Base-by-base conservation (phyloP, 2,797 vertebrate species). In the Pseudotriccus pelzelni region DNA sequence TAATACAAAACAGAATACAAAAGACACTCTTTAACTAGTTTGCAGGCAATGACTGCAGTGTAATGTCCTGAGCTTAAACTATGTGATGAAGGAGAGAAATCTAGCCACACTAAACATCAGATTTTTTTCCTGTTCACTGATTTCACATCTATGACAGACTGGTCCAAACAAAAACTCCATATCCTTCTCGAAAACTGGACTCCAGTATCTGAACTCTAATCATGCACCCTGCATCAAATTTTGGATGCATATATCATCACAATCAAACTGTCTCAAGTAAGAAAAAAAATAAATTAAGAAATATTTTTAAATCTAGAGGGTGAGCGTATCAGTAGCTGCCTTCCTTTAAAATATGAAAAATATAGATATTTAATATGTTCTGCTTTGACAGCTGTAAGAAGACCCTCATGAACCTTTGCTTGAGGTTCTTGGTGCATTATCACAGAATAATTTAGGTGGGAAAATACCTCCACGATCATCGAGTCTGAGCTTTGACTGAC, bases 291-390 rank as follows among this genome's bases (percentile, higher is more conserved):
- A 30, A 24, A 20, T 2, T 1, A 7, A 9, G 12, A 10, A 62
- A 14, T 7, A 13, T 32, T 66, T 80, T 67, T 18, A 7, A 58
- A 47, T n/a, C 23, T 46, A 43, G 46, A 69, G 21, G 7, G 46
- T 22, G 5, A 70, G 50, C 4, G 3, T 12, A 25, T 0, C 17
- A 58, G 14, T 24, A 59, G 7, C 14, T 70, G 12, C 5, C 9
- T 19, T 77, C 55, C 22, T 18, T 41, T 49, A 56, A 52, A 17
- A 22, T 34, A 8, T 28, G 20, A 60, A 64, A 49, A 12, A 23
- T 12, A 4, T 0, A 9, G 5, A 14, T 7, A 3, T 41, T 52
- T 22, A 47, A 9, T 27, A 12, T 14, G 17, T 7, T 70, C 4
- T 68, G 17, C 12, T 73, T 44, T 27, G 16, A 27, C 9, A 25